These are phyloP conservation scores for Pseudopipra pipra DNA, from an alignment of 2,113 vertebrate species.

Conservation along the genomic window DNA sequence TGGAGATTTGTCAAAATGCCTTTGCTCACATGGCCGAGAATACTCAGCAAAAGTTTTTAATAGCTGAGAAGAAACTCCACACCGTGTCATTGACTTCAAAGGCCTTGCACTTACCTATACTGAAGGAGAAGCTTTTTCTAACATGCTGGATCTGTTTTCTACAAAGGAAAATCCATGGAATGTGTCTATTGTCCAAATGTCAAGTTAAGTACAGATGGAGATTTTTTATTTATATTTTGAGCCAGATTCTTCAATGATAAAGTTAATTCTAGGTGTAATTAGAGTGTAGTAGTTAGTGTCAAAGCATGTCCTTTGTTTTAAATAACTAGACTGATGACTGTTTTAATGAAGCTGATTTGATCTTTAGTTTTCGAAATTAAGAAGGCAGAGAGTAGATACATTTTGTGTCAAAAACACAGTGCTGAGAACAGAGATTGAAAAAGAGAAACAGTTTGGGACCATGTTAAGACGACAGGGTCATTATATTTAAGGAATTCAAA, in stretches of 20 bases:
- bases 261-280: not conserved
- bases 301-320: not conserved
- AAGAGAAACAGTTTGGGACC: not conserved
- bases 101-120: not conserved
- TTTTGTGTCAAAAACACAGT: not conserved
- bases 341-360: not conserved
- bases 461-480: not conserved
- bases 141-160: not conserved
- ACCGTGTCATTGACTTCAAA: not conserved
- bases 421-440: not conserved
- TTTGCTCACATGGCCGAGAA: not conserved
- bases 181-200: not conserved
- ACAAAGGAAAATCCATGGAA: constrained; percentile 5
- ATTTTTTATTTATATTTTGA: not conserved
- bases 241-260: not conserved
- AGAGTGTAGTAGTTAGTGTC: not conserved
- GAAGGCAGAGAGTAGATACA: not conserved
- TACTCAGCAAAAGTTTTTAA: not conserved
- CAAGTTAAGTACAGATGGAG: not conserved
- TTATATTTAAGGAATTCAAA: not conserved
- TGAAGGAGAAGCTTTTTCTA: not conserved
- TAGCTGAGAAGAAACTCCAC: not conserved
- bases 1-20: not conserved
- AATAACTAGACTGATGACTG: not conserved
- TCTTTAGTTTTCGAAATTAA: not conserved